These are phyloP conservation scores for Oncorhynchus masou DNA, from an alignment of 2,113 vertebrate species.

Conservation along the genomic window DNA sequence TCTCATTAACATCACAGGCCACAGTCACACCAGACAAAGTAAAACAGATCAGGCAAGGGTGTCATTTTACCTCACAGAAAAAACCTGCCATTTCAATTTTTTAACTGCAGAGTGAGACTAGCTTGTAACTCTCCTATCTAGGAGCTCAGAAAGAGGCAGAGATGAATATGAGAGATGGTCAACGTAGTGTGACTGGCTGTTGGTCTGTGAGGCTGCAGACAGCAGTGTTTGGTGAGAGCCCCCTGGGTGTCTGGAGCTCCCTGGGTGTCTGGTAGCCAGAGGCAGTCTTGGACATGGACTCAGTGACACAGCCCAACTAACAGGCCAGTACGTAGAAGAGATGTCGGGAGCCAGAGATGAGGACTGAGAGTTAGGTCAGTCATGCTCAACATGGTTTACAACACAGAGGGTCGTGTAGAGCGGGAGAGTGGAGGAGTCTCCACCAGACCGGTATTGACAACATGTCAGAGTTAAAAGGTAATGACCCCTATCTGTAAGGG, in stretches of 20 bases:
- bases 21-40: neutral
- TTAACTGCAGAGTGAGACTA: neutral
- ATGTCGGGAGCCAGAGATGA: neutral
- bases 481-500: neutral
- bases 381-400: conserved; percentile 17
- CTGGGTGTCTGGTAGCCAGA: conserved; percentile 7
- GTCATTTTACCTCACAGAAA: neutral
- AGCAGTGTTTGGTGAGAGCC: neutral
- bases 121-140: neutral
- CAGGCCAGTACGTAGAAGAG: conserved; percentile 7
- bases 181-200: neutral
- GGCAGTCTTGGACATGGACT: conserved; percentile 24
- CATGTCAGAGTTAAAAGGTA: conserved; percentile 1
- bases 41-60: neutral
- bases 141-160: neutral
- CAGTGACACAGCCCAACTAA: conserved; percentile 30
- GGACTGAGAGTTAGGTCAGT: neutral
- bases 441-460: neutral
- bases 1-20: neutral
- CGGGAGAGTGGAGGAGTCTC: neutral
- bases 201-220: neutral
- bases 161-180: too few species aligned
- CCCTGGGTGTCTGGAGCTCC: neutral
- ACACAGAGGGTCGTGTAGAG: neutral
- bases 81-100: neutral